Evolutionary conservation across 2,797 vertebrate genomes (phyloP).

Genomic region (Catharus ustulatus): DNA sequence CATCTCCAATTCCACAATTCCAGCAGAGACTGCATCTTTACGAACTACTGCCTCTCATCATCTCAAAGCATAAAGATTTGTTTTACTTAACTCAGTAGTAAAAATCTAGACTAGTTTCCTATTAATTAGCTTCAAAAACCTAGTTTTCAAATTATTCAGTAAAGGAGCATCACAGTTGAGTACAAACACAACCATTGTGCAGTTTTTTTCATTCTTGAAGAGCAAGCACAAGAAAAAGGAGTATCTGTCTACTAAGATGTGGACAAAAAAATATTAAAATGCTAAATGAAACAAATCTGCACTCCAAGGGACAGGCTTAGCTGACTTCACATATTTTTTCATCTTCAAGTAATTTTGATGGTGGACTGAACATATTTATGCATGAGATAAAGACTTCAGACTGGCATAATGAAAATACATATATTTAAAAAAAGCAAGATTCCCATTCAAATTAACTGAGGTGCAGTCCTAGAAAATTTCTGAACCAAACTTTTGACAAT

Average conservation of each 20-base stretch:
- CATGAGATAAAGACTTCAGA: not conserved
- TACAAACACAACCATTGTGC: not conserved
- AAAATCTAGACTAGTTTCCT: not conserved
- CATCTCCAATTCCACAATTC: not conserved
- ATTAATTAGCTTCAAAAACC: not conserved
- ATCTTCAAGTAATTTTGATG: not conserved
- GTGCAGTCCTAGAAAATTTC: not conserved
- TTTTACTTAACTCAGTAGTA: not conserved
- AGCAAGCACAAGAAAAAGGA: not conserved
- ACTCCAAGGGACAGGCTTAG: not conserved
- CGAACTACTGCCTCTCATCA: not conserved
- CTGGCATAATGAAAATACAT: not conserved
- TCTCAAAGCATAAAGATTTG: not conserved
- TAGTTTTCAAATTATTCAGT: not conserved
- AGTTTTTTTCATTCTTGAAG: not conserved
- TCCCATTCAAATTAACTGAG: not conserved
- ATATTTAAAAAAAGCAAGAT: not conserved
- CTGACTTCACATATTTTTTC: not conserved
- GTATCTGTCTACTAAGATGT: not conserved
- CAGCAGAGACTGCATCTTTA: not conserved
- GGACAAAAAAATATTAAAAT: not conserved
- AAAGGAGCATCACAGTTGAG: not conserved
- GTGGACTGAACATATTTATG: not conserved
- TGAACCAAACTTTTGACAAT: not conserved
- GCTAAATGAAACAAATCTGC: not conserved